These are phyloP conservation scores for Lepidocyrtinus sp. DNA, from an alignment of 2,888 invertebrate genomes.

Conservation along the genomic window DNA sequence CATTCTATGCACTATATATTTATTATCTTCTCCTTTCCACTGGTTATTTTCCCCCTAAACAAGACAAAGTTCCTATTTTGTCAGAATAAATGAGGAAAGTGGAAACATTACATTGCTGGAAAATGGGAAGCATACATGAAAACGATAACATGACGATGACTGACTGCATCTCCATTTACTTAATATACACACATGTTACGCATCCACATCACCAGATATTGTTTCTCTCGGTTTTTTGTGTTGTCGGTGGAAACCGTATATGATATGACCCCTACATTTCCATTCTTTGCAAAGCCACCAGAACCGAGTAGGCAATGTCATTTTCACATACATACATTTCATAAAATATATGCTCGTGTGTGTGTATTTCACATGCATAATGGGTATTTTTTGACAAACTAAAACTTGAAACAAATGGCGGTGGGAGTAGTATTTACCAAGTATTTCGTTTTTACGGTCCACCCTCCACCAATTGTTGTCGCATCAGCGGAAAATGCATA, in stretches of 20 bases:
- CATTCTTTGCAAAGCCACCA: not conserved
- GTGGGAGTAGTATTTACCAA: slow-evolving; percentile 58
- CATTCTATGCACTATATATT: slow-evolving; percentile 2
- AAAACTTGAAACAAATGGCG: not conserved
- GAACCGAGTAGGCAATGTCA: not conserved
- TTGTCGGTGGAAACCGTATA: not conserved
- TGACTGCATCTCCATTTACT: slow-evolving; percentile 17
- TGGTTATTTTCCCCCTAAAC: not conserved
- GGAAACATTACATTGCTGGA: not conserved
- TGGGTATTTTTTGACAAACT: not conserved
- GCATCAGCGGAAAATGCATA: not conserved
- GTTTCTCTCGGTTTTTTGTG: not conserved
- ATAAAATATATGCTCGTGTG: not conserved
- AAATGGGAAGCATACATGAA: not conserved
- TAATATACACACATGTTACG: not conserved
- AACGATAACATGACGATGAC: slow-evolving; percentile 8
- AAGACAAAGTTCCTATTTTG: slow-evolving; percentile 22
- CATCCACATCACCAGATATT: not conserved
- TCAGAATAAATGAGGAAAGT: slow-evolving; percentile 25
- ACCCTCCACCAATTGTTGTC: slow-evolving; percentile 35
- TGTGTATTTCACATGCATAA: not conserved
- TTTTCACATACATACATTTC: not conserved
- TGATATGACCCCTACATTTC: slow-evolving; percentile 34
- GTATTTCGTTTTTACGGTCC: slow-evolving; percentile 53
- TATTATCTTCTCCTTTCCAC: not conserved